Base-by-base conservation (phyloP, 2,113 vertebrate genomes). In the Trematomus loennbergii region DNA sequence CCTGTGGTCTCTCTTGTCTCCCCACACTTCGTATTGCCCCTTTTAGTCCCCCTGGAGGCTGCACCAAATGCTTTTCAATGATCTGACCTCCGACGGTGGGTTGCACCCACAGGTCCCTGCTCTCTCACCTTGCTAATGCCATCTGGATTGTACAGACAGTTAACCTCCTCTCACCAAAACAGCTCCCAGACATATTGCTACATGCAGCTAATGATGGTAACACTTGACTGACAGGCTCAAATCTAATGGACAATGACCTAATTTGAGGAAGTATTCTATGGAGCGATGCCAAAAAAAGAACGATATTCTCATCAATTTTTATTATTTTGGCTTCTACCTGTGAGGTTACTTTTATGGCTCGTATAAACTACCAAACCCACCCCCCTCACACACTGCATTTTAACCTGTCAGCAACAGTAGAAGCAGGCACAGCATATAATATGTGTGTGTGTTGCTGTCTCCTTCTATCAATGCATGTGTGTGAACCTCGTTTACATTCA, bases 401-500 rank as follows among this genome's bases (percentile, higher is more conserved):
- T 62, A 75, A 79, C 43, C 81, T 83, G 79, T 86, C 76, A 83
- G 87, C 77, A 86, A 36, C 80, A 66, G 73, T 15, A 69, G 55
- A 62, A 55, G 53, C 77, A 20, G 71, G 11, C 36, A 1, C 52
- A 6, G 54, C 22, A 10, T 40, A n/a, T 75, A 40, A 52, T 77
- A 64, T 50, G 67, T 71, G 81, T 40, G 81, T 59, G 75, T 75
- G 82, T 72, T 68, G 55, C 69, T 40, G 70, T 78, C 55, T 83
- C 73, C 45, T 59, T 75, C 70, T 46, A 66, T 82, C 71, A 65
- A n/a, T 73, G 76, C 75, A 67, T 73, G 84, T 66, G 78, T 82
- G 80, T 76, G 85, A 88, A 87, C 80, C 87, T 91, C 59, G 71
- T 93, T 94, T 92, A 87, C 90, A 93, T 92, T 91, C 91, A 90